Conservation (phyloP, 2,113 vertebrate species). For the Myotis davidii region DNA sequence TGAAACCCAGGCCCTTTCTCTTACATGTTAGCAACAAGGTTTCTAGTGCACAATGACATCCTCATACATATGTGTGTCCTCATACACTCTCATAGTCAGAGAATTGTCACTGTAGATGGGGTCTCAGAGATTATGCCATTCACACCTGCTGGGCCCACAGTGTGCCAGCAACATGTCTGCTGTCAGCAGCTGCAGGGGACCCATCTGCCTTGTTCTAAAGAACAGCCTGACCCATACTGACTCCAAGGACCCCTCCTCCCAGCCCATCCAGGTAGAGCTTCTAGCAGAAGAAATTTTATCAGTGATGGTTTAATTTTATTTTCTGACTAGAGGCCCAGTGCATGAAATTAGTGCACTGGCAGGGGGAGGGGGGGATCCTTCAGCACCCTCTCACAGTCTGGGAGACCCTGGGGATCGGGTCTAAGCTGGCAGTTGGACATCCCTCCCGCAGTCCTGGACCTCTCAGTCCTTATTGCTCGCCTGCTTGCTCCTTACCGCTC, state of each 20-base stretch:
- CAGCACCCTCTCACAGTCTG: no score
- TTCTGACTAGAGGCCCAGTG: not conserved
- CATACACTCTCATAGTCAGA: not conserved
- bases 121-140: not conserved
- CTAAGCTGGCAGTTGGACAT: no score
- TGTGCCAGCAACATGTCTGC: not conserved
- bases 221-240: not conserved
- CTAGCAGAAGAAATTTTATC: not conserved
- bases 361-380: no score
- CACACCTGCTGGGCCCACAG: not conserved
- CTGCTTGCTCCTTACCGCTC: no score
- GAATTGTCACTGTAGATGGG: not conserved
- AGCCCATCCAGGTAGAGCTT: not conserved
- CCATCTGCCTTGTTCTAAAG: not conserved
- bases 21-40: not conserved
- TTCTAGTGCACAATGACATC: not conserved
- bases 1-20: not conserved
- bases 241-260: not conserved
- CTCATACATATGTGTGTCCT: not conserved
- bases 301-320: not conserved
- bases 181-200: accelerated
- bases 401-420: no score
- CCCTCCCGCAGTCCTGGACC: no score
- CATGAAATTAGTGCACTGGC: no score
- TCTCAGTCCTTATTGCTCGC: no score